Percentiles rank a stretch among this genome's conserved stretches.
These are phyloP conservation scores for Diacarnus erythraeanus DNA, from an alignment of 37 sponge, comb jelly and placozoan species.

Conservation along the genomic window DNA sequence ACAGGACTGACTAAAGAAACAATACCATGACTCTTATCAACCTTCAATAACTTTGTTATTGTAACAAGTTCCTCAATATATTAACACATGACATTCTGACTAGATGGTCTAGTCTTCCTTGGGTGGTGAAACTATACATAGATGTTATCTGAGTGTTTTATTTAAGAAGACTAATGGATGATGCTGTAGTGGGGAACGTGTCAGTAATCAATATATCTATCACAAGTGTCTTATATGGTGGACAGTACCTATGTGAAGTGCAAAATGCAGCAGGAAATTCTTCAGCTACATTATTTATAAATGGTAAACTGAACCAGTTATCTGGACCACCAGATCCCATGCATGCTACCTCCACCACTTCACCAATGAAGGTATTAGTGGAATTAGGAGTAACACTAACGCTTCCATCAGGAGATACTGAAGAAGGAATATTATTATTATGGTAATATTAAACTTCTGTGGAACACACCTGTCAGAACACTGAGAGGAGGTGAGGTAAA, in stretches of 20 bases:
- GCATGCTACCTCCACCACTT: slow-evolving; percentile 32
- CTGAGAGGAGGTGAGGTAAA: neutral
- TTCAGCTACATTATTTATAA: neutral
- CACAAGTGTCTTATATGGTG: slow-evolving; percentile 65
- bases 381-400: neutral
- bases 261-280: neutral
- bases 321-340: slow-evolving; percentile 58
- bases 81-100: too few species aligned
- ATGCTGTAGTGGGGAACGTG: neutral
- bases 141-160: neutral
- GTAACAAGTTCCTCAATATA: too few species aligned
- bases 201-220: slow-evolving; percentile 53
- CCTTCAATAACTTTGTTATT: too few species aligned
- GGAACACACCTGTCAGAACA: neutral
- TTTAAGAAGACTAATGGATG: slow-evolving; percentile 12
- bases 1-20: slow-evolving; percentile 47
- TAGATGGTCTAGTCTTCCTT: neutral
- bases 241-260: neutral
- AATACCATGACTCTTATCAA: too few species aligned
- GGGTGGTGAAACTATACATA: slow-evolving; percentile 14
- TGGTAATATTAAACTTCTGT: too few species aligned
- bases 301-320: slow-evolving; percentile 35
- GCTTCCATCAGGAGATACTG: slow-evolving; percentile 24
- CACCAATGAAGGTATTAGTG: neutral
- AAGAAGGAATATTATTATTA: neutral